Evolutionary conservation across 2,888 invertebrate genomes (phyloP).

Genomic region (Iphiclides podalirius): DNA sequence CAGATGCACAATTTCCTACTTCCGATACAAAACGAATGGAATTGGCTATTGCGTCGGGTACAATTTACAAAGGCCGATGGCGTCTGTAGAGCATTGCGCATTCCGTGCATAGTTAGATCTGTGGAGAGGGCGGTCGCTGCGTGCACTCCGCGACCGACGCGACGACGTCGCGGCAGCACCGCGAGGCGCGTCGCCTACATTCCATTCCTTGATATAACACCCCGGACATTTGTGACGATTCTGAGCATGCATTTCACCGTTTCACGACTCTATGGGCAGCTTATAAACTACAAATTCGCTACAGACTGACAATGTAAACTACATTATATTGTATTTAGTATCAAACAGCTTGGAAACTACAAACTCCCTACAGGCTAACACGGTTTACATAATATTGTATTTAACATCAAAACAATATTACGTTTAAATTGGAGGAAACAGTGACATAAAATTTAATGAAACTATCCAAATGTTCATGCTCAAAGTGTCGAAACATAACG

Average conservation of each 20-base stretch:
- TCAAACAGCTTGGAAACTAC: too few species aligned
- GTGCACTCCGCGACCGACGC: conserved; percentile 12
- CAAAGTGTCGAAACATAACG: too few species aligned
- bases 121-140: conserved; percentile 38
- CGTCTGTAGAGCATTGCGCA: conserved; percentile 57
- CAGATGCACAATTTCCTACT: too few species aligned
- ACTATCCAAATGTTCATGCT: too few species aligned
- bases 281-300: conserved; percentile 2
- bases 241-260: conserved; percentile 5
- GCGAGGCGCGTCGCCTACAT: conserved; percentile 24
- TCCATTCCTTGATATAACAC: conserved; percentile 51
- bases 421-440: too few species aligned
- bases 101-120: conserved; percentile 59
- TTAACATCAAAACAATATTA: too few species aligned
- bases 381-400: too few species aligned
- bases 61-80: conserved; percentile 48
- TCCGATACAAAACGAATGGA: too few species aligned
- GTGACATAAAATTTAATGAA: too few species aligned
- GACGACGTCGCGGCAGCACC: conserved; percentile 49
- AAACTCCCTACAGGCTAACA: too few species aligned
- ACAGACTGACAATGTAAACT: not conserved
- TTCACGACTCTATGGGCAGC: not conserved
- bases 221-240: conserved; percentile 23
- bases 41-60: too few species aligned
- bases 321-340: too few species aligned